Percentiles rank a stretch among this genome's conserved stretches.
Conservation (phyloP, 2,888 invertebrate genomes). For the Leuctra nigra region DNA sequence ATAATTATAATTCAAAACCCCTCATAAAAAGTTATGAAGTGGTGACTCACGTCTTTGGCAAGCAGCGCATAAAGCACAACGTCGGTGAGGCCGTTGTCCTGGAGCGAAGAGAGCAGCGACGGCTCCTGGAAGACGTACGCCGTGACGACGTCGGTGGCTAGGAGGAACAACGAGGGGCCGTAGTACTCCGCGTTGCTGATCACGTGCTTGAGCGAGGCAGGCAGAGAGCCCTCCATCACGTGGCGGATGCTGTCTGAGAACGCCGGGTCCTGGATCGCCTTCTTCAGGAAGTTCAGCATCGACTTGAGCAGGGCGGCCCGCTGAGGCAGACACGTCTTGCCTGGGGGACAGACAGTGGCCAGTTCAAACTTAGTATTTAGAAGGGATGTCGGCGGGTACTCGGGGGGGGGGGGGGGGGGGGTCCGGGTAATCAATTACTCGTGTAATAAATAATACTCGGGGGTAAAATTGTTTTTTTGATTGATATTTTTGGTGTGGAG, state of each 20-base stretch:
- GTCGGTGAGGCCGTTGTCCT: conserved; percentile 78
- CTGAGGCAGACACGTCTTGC: conserved; percentile 66
- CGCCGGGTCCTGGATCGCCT: conserved; percentile 71
- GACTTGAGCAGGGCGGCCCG: conserved; percentile 79
- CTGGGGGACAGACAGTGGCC: too few relatives aligned
- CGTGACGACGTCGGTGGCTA: conserved; percentile 79
- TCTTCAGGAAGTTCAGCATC: conserved; percentile 82
- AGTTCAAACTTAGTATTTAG: too few relatives aligned
- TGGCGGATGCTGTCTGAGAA: conserved; percentile 76
- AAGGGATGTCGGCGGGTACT: too few relatives aligned
- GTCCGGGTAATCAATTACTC: too few relatives aligned
- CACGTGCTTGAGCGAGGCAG: conserved; percentile 70
- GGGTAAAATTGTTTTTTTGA: too few relatives aligned
- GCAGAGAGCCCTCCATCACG: conserved; percentile 79
- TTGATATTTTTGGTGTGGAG: too few relatives aligned
- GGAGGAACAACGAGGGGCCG: conserved; percentile 73
- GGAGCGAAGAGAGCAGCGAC: conserved; percentile 72
- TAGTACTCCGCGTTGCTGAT: conserved; percentile 87
- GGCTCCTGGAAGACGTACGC: conserved; percentile 81
- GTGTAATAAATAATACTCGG: too few relatives aligned
- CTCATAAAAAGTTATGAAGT: too few relatives aligned
- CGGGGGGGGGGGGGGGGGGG: too few relatives aligned
- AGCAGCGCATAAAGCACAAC: conserved; percentile 77
- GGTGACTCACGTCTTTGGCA: conserved; percentile 66
- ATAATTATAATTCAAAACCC: too few relatives aligned